A percentile compares a stretch with the other conserved stretches of the same genome.
Conservation (phyloP, 2,797 vertebrate genomes). For the Remorina albescens region DNA sequence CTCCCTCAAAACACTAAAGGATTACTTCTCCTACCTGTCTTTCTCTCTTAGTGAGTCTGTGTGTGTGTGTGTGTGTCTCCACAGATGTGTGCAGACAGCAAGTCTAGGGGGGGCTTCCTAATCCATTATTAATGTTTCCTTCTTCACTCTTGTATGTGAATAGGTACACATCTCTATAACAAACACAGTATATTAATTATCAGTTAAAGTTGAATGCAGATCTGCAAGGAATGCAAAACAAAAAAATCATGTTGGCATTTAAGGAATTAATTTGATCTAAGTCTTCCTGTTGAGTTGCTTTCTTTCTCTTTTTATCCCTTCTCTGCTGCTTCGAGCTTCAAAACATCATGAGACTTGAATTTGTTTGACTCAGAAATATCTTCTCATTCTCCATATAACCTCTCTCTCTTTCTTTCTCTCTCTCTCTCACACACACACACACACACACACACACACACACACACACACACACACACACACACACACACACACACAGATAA, state of each 20-base stretch:
- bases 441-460: too few species aligned
- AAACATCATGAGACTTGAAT: conserved; percentile 82
- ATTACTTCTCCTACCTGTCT: conserved; percentile 32
- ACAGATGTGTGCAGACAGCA: conserved; percentile 47
- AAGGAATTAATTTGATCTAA: conserved; percentile 48
- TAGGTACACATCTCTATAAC: conserved; percentile 8
- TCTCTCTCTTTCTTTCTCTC: not conserved
- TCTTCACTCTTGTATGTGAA: conserved; percentile 39
- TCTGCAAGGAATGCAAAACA: conserved; percentile 8
- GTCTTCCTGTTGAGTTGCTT: conserved; percentile 47
- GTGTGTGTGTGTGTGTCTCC: conserved; percentile 12
- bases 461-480: conserved; percentile 10
- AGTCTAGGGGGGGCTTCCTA: conserved; percentile 54
- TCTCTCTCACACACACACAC: not conserved
- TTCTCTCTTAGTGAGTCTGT: not conserved
- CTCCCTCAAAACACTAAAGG: conserved; percentile 54
- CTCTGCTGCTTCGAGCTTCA: conserved; percentile 61
- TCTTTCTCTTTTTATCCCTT: conserved; percentile 33
- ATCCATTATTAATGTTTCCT: conserved; percentile 69
- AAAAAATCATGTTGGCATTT: conserved; percentile 30
- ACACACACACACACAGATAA: conserved; percentile 23
- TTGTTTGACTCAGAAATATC: conserved; percentile 69
- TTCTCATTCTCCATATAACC: conserved; percentile 32
- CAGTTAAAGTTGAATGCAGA: not conserved
- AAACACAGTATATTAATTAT: conserved; percentile 16